Conservation (phyloP, 1,140 invertebrate genomes). For the Pseudobourletiella spinata region DNA sequence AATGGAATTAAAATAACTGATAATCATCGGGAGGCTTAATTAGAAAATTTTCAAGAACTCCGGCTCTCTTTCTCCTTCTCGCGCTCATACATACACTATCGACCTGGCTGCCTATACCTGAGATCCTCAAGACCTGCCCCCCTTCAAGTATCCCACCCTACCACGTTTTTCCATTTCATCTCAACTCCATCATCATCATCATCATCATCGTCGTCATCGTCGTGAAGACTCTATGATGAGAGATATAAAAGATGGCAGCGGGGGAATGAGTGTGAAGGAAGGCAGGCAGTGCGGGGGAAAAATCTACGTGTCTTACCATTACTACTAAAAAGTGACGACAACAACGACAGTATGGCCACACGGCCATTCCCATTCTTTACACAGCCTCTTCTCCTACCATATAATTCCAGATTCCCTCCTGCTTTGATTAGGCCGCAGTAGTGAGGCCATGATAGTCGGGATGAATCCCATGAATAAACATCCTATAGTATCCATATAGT, state of each 20-base stretch:
- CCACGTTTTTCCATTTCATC: constrained; percentile 1
- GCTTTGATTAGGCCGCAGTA: no score
- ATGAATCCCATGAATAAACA: no score
- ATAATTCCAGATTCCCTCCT: no score
- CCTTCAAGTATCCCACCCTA: constrained; percentile 18
- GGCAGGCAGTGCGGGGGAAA: not conserved
- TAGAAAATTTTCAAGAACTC: constrained; percentile 28
- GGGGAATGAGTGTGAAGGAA: not conserved
- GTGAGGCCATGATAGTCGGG: no score
- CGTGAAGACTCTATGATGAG: not conserved
- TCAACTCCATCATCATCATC: not conserved
- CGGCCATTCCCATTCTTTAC: no score
- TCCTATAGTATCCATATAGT: no score
- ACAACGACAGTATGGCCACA: no score
- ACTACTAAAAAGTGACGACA: no score
- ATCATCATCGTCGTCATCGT: no score
- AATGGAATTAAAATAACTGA: constrained; percentile 34
- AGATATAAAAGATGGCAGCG: not conserved
- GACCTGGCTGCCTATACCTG: not conserved
- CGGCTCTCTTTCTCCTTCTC: constrained; percentile 2
- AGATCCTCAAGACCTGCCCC: constrained; percentile 19
- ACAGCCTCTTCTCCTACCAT: no score
- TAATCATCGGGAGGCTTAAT: constrained; percentile 30
- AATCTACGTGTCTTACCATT: not conserved
- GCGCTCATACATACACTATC: no score